These are phyloP conservation scores for Corythornis madagascariensis DNA, from an alignment of 2,113 vertebrate species.

Conservation along the genomic window DNA sequence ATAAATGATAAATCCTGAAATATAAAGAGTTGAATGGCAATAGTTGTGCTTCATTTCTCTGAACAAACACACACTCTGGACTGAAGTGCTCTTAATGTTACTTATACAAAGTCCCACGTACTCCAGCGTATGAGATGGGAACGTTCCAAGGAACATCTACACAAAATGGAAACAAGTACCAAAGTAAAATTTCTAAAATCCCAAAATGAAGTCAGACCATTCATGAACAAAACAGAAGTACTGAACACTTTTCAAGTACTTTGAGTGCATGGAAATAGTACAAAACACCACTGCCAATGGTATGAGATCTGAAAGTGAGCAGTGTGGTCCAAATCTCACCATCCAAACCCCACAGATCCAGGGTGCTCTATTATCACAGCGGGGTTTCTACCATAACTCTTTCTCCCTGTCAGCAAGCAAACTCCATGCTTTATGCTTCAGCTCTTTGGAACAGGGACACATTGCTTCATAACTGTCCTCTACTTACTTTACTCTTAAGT, in stretches of 20 bases:
- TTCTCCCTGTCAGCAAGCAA: neutral
- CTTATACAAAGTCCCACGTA: neutral
- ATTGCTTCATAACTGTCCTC: neutral
- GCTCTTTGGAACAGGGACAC: neutral
- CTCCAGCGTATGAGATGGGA: neutral
- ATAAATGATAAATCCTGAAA: slow-evolving; percentile 56
- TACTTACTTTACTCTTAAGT: neutral
- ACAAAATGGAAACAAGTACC: slow-evolving; percentile 45
- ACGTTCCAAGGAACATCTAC: neutral
- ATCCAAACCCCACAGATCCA: neutral
- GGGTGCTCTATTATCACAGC: neutral
- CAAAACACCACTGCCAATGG: neutral
- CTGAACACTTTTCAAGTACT: neutral
- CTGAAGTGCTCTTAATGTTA: neutral
- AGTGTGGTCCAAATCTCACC: neutral
- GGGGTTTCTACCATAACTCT: neutral
- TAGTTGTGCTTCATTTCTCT: slow-evolving; percentile 35
- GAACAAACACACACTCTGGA: neutral
- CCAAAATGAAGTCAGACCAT: neutral
- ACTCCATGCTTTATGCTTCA: neutral
- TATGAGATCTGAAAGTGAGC: neutral
- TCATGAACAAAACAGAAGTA: neutral
- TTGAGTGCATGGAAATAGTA: neutral
- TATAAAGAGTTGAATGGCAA: neutral
- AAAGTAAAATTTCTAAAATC: neutral